Percentiles rank a stretch among this genome's conserved stretches.
Evolutionary conservation across 2,797 vertebrate species (phyloP).

Genomic region (Crocidura indochinensis): DNA sequence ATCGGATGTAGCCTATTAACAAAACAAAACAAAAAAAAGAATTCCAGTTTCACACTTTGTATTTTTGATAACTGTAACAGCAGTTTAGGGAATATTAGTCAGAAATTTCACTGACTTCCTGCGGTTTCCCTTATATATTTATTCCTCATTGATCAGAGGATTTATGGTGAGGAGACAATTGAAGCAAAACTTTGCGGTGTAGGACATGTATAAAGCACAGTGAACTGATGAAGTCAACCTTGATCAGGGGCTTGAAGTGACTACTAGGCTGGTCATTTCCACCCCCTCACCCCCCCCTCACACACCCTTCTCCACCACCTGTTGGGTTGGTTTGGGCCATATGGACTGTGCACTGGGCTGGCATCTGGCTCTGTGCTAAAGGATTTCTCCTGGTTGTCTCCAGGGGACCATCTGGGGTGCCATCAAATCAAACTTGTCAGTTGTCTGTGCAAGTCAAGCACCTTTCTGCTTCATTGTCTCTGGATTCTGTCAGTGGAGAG

Average conservation of each 20-base stretch:
- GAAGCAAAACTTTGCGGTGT: constrained; percentile 6
- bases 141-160: constrained; percentile 37
- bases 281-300: accelerated
- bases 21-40: no score
- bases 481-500: no score
- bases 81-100: constrained; percentile 13
- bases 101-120: constrained; percentile 45
- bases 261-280: background rate
- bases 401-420: no score
- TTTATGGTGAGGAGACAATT: background rate
- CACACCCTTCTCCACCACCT: background rate
- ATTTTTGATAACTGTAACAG: constrained; percentile 41
- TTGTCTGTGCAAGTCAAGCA: no score
- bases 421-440: no score
- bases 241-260: background rate
- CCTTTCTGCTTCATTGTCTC: no score
- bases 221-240: background rate
- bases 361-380: no score
- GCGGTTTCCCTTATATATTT: constrained; percentile 7
- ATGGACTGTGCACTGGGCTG: no score
- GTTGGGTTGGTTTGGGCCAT: no score
- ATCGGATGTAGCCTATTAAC: no score
- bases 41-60: background rate
- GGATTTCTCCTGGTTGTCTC: no score
- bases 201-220: background rate